Base-by-base conservation (phyloP, 2,113 vertebrate species). In the Corapipo altera region DNA sequence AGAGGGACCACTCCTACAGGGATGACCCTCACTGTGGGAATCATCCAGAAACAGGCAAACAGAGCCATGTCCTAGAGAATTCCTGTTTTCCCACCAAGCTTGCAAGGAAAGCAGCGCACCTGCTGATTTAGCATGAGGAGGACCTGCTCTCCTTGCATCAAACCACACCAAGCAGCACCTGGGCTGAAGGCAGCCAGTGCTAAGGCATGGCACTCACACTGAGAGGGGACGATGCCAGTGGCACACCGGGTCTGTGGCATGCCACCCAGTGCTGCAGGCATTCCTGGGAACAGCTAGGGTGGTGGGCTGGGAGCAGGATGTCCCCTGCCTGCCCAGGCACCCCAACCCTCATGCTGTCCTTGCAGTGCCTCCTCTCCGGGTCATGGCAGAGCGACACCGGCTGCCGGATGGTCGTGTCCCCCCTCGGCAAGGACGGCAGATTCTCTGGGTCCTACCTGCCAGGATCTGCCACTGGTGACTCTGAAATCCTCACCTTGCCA, bases 401-500 rank as follows among this genome's bases (percentile, higher is more conserved):
- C 44, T 83, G 83, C 37, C 72, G n/a, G 33, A 90, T 95, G 91
- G 58, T 95, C 0, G 72, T 96, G 70, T 92, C 46, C 2, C 1
- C 59, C 15, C n/a, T 95, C 2, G 9, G 62, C 21, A 16, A 95
- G 75, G 75, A 91, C 0, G 70, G 92, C 49, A 88, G 86, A 30
- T 96, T 96, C 79, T 93, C 83, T 0, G 91, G 95, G 15, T 92
- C 71, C 66, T 95, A 73, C 59, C 49, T 90, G 75, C 91, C 71
- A 0, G 85, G 85, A 1, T 20, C 62, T 22, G 67, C 37, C 0
- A 5, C 41, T 4, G 5, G 64, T 0, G 0, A 3, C 49, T 37
- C 49, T 0, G 9, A 92, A 49, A 65, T 80, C 49, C 79, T 80
- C 41, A 32, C 67, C 8, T 95, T 67, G 0, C 79, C 91, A 1